Evolutionary conservation across 2,888 invertebrate species (phyloP).

Genomic region (Biston betularia): DNA sequence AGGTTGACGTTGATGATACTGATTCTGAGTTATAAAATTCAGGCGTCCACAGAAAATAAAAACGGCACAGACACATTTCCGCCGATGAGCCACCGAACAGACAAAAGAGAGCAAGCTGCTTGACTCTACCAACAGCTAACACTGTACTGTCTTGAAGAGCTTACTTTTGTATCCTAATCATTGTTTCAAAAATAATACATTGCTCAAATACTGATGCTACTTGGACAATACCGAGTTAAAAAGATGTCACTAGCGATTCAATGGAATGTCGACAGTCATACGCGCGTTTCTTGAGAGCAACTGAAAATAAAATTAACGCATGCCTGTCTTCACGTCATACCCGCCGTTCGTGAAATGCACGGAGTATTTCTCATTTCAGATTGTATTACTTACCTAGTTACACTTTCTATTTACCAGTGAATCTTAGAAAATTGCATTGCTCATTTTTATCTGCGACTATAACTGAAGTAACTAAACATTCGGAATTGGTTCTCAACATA

Average conservation of each 20-base stretch:
- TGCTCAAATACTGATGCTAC: slow-evolving; percentile 24
- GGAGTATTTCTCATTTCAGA: neutral
- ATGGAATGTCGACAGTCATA: slow-evolving; percentile 36
- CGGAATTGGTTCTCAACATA: too few relatives aligned
- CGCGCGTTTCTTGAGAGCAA: slow-evolving; percentile 35
- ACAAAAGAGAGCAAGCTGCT: slow-evolving; percentile 13
- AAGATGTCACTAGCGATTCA: slow-evolving; percentile 35
- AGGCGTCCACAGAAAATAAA: slow-evolving; percentile 23
- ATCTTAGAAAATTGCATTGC: neutral
- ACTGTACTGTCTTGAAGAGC: slow-evolving; percentile 13
- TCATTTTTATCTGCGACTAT: neutral
- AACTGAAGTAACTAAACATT: neutral
- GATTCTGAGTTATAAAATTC: slow-evolving; percentile 10
- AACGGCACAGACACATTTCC: slow-evolving; percentile 23
- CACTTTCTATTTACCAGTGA: neutral
- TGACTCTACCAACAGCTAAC: slow-evolving; percentile 5
- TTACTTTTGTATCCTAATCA: slow-evolving; percentile 25
- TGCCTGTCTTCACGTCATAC: slow-evolving; percentile 6
- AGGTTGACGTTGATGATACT: neutral
- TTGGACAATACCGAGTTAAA: slow-evolving; percentile 21
- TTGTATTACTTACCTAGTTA: neutral
- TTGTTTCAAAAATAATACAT: slow-evolving; percentile 34
- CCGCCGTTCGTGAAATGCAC: slow-evolving; percentile 14
- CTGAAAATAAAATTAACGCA: slow-evolving; percentile 43
- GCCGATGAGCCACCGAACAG: neutral